Evolutionary conservation across 2,797 vertebrate species (phyloP).

Genomic region (Pelochelys cantorii): DNA sequence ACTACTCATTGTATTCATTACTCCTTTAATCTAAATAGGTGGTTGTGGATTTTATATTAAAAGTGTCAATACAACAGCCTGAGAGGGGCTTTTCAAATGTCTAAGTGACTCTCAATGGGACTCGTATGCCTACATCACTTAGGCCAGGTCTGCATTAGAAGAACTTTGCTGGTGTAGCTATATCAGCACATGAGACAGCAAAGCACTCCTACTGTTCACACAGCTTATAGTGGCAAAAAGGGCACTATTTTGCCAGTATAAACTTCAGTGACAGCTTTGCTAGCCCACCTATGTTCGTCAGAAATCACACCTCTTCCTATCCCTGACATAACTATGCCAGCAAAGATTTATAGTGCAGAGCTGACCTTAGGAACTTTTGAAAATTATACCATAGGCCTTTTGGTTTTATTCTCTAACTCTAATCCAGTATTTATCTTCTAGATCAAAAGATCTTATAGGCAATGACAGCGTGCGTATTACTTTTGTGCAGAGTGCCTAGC

Average conservation of each 20-base stretch:
- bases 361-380: background rate
- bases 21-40: background rate
- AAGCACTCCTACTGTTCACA: conserved; percentile 2
- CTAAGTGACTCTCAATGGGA: background rate
- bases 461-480: background rate
- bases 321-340: background rate
- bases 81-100: background rate
- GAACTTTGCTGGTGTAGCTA: background rate
- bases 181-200: background rate
- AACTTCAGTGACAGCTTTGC: background rate
- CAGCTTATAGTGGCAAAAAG: background rate
- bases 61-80: rapidly evolving
- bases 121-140: background rate
- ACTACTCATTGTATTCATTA: background rate
- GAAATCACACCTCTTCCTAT: background rate
- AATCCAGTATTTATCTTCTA: background rate
- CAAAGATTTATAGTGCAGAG: background rate
- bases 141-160: background rate
- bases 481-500: background rate
- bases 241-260: background rate
- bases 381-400: background rate
- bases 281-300: background rate
- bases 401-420: background rate
- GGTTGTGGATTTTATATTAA: background rate
- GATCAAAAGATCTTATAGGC: background rate